These are phyloP conservation scores for Phylloscopus trochilus DNA, from an alignment of 2,113 vertebrate species.

Conservation along the genomic window DNA sequence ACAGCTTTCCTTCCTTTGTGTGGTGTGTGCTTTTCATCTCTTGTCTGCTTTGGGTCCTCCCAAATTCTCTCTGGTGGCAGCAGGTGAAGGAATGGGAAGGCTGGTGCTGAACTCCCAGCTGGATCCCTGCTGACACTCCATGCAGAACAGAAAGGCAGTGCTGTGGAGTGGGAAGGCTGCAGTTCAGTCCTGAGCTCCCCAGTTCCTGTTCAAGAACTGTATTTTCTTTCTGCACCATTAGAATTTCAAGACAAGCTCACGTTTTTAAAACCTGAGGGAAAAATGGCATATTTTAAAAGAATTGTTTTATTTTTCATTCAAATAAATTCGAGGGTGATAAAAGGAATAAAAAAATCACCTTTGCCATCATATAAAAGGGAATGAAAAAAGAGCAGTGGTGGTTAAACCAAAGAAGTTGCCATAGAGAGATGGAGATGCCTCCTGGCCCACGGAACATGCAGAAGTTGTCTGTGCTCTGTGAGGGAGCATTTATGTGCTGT, in stretches of 20 bases:
- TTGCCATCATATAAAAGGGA: neutral
- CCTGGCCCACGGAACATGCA: neutral
- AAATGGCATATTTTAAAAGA: neutral
- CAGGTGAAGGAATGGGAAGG: neutral
- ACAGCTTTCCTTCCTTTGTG: neutral
- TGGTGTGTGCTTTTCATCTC: neutral
- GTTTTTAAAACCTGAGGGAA: neutral
- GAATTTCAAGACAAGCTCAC: neutral
- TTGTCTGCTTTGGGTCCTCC: neutral
- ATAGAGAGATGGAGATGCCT: neutral
- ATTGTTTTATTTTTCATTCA: neutral
- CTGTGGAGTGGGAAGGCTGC: neutral
- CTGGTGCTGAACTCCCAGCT: neutral
- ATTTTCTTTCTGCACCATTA: neutral
- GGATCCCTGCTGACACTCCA: neutral
- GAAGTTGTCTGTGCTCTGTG: neutral
- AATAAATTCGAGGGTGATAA: neutral
- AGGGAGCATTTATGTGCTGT: neutral
- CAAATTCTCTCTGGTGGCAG: neutral
- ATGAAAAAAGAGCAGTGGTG: neutral
- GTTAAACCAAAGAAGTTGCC: neutral
- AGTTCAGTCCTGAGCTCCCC: neutral
- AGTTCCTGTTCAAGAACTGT: neutral
- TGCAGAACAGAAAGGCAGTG: neutral
- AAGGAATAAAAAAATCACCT: neutral